These are phyloP conservation scores for Deilephila porcellus DNA, from an alignment of 2,888 invertebrate species.

Conservation along the genomic window DNA sequence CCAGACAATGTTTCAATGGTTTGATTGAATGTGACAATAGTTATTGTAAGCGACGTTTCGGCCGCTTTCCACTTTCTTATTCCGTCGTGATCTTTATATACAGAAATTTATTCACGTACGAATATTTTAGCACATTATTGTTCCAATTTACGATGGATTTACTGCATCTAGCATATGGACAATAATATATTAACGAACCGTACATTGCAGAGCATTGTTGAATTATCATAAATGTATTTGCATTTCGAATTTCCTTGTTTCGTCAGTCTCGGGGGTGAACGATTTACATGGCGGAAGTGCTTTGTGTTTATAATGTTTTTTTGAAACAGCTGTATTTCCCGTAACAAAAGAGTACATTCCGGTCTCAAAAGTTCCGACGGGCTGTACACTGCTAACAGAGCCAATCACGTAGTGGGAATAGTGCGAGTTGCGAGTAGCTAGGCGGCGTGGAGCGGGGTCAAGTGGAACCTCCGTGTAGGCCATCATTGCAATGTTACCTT, in stretches of 20 bases:
- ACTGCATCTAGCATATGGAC: too few species aligned
- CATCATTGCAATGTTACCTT: constrained; percentile 49
- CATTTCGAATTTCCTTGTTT: neutral
- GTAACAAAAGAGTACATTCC: constrained; percentile 45
- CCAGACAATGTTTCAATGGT: constrained; percentile 71
- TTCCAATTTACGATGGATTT: neutral
- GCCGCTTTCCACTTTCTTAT: constrained; percentile 57
- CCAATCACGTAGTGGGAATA: constrained; percentile 48
- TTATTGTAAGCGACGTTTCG: constrained; percentile 72
- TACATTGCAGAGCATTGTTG: neutral
- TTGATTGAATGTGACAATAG: constrained; percentile 83
- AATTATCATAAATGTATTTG: neutral
- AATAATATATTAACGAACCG: too few species aligned
- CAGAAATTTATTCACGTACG: constrained; percentile 39
- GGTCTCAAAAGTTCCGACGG: constrained; percentile 39
- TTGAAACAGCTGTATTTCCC: constrained; percentile 48
- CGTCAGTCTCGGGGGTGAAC: neutral
- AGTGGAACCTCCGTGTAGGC: constrained; percentile 46
- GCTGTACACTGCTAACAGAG: constrained; percentile 45
- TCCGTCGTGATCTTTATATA: constrained; percentile 11
- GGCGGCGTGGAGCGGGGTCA: constrained; percentile 46
- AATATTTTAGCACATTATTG: constrained; percentile 32
- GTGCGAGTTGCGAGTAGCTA: constrained; percentile 32
- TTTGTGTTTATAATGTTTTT: constrained; percentile 8
- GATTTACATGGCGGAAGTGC: neutral